Evolutionary conservation across 1,140 invertebrate genomes (phyloP).

Genomic region (Aphidius gifuensis): DNA sequence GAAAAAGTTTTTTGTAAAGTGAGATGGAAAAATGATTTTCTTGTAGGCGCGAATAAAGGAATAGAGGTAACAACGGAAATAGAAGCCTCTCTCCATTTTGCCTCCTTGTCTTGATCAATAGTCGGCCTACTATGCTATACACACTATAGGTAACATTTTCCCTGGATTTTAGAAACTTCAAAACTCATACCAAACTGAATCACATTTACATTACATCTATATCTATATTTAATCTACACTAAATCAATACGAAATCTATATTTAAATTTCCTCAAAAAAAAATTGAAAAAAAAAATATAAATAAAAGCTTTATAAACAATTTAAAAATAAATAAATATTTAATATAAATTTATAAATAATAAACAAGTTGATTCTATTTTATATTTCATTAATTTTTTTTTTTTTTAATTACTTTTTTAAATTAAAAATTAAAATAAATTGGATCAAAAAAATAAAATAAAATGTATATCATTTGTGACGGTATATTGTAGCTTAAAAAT

Average conservation of each 20-base stretch:
- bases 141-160: slow-evolving; percentile 48
- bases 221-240: not conserved
- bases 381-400: not conserved
- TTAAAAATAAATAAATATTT: too few species aligned
- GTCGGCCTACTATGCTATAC: slow-evolving; percentile 45
- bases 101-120: slow-evolving; percentile 56
- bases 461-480: slow-evolving; percentile 8
- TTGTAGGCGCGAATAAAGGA: slow-evolving; percentile 48
- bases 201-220: not conserved
- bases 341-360: not conserved
- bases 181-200: not conserved
- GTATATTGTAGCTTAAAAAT: slow-evolving; percentile 8
- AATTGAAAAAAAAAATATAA: too few species aligned
- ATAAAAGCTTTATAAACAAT: too few species aligned
- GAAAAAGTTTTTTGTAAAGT: slow-evolving; percentile 22
- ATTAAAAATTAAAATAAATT: not conserved
- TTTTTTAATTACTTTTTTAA: not conserved
- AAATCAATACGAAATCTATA: too few species aligned
- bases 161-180: slow-evolving; percentile 31
- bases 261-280: too few species aligned
- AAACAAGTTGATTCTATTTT: slow-evolving; percentile 1
- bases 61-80: slow-evolving; percentile 52
- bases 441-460: not conserved
- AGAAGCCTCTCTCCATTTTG: slow-evolving; percentile 37
- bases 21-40: slow-evolving; percentile 36